Evolutionary conservation across 2,888 invertebrate genomes (phyloP).

Genomic region (Germaria angustata): DNA sequence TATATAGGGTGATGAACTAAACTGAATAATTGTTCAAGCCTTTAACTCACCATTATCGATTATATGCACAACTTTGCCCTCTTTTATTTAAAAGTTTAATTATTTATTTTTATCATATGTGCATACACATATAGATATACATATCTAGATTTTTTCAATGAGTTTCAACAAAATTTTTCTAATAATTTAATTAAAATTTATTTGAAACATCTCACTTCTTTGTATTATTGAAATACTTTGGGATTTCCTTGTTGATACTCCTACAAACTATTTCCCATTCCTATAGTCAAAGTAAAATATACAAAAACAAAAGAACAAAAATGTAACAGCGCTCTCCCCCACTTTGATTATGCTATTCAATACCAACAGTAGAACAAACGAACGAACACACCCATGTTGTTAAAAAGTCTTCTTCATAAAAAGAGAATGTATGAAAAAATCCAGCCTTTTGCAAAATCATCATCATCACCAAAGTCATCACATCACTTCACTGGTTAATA

Average conservation of each 20-base stretch:
- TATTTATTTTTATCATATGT: not conserved
- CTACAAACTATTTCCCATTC: slow-evolving; percentile 46
- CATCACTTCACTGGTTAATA: slow-evolving; percentile 16
- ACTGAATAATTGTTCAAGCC: too few species aligned
- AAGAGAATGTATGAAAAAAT: slow-evolving; percentile 3
- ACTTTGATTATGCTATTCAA: slow-evolving; percentile 37
- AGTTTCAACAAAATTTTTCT: not conserved
- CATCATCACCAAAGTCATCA: slow-evolving; percentile 32
- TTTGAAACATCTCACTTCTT: slow-evolving; percentile 10
- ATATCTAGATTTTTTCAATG: not conserved
- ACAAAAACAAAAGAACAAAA: not conserved
- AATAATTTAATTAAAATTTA: slow-evolving; percentile 38
- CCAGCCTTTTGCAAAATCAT: slow-evolving; percentile 57
- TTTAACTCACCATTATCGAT: not conserved
- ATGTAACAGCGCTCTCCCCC: slow-evolving; percentile 12
- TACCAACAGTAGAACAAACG: slow-evolving; percentile 29
- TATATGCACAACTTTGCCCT: not conserved
- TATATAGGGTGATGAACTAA: too few species aligned
- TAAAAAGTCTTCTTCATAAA: slow-evolving; percentile 49
- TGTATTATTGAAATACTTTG: not conserved
- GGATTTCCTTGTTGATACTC: slow-evolving; percentile 2
- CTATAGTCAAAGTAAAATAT: slow-evolving; percentile 7
- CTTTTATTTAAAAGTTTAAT: not conserved
- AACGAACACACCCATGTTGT: slow-evolving; percentile 66
- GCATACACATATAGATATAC: too few species aligned